phyloP scores from a whole-genome alignment of 2,113 vertebrate genomes.

The Trinectes maculatus region DNA sequence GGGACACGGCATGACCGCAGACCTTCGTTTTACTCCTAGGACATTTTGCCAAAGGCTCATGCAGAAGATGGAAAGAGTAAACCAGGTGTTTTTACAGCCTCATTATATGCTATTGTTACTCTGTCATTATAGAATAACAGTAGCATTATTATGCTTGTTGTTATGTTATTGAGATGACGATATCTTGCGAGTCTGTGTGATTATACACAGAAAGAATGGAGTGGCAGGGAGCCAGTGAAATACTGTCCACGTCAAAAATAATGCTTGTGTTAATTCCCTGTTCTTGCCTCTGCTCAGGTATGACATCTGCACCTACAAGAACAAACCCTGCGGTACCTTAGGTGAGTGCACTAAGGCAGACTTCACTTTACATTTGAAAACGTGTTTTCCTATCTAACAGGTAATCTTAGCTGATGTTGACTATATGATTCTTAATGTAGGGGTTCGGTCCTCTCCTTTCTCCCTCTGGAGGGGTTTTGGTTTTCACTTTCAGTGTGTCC shows the following conservation, averaged over 20 bases:
- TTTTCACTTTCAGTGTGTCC: constrained; percentile 46
- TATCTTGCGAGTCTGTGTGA: constrained; percentile 39
- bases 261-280: constrained; percentile 44
- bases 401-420: constrained; percentile 14
- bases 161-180: constrained; percentile 48
- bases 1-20: constrained; percentile 10
- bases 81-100: constrained; percentile 49
- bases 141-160: too few relatives aligned
- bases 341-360: constrained; percentile 84
- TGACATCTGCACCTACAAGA: constrained; percentile 99
- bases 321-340: constrained; percentile 98
- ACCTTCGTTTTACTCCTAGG: constrained; percentile 9
- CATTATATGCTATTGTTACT: constrained; percentile 32
- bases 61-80: not conserved
- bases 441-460: constrained; percentile 8
- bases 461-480: constrained; percentile 36
- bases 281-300: constrained; percentile 84
- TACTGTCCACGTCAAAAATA: constrained; percentile 8
- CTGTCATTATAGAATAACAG: too few relatives aligned
- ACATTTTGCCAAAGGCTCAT: constrained; percentile 18
- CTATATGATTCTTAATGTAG: constrained; percentile 10
- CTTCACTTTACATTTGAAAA: not conserved
- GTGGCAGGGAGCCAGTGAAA: constrained; percentile 30
- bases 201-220: constrained; percentile 50
- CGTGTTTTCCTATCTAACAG: constrained; percentile 18